A percentile compares a stretch with the other conserved stretches of the same genome.
Evolutionary conservation across 1,140 invertebrate genomes (phyloP).

Genomic region (Leptonema lineaticorne): DNA sequence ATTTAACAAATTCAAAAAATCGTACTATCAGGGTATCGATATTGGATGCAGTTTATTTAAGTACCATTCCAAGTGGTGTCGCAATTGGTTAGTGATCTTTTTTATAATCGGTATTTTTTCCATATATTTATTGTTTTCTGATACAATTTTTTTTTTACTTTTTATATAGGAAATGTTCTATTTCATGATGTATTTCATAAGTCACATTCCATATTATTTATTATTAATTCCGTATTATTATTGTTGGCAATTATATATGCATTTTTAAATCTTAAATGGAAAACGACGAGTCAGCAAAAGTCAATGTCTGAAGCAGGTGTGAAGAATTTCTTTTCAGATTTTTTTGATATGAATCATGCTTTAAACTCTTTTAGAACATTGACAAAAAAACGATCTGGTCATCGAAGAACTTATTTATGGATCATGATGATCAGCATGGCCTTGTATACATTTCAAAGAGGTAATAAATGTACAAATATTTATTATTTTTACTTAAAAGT

Average conservation of each 20-base stretch:
- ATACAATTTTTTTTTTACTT: neutral
- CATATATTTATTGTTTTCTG: neutral
- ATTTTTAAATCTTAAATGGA: conserved; percentile 62
- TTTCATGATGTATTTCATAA: conserved; percentile 52
- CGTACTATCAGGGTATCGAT: conserved; percentile 72
- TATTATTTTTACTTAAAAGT: conserved; percentile 6
- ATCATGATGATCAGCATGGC: conserved; percentile 69
- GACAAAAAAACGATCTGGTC: conserved; percentile 55
- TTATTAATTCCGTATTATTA: conserved; percentile 64
- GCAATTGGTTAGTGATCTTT: conserved; percentile 56
- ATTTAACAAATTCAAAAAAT: conserved; percentile 62
- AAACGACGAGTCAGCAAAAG: conserved; percentile 62
- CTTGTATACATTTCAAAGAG: conserved; percentile 75
- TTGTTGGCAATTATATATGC: conserved; percentile 64
- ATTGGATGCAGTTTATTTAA: conserved; percentile 71
- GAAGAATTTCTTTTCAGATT: conserved; percentile 64
- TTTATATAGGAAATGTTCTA: conserved; percentile 18
- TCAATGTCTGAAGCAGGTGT: conserved; percentile 57
- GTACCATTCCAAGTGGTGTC: conserved; percentile 72
- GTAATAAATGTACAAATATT: conserved; percentile 46
- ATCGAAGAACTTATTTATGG: conserved; percentile 62
- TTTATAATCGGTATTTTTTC: neutral
- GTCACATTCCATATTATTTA: conserved; percentile 71
- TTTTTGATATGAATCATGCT: conserved; percentile 69
- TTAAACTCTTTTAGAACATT: conserved; percentile 62